Evolutionary conservation across 92 coral and sea anemone genomes (phyloP), one percentile per base, ranked within the genome.

Genomic region (Parazoanthus swiftii): DNA sequence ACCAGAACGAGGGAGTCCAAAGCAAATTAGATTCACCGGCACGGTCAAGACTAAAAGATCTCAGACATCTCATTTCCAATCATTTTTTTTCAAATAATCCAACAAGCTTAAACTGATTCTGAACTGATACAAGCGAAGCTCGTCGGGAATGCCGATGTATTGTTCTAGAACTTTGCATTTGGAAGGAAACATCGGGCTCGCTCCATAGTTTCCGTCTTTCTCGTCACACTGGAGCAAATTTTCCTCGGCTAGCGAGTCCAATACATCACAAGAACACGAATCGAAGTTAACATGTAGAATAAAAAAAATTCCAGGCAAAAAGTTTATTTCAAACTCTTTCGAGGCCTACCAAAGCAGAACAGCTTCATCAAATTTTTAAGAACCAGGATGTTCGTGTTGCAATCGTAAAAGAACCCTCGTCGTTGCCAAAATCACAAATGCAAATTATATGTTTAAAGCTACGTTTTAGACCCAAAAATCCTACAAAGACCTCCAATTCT

Each of bases 201-300:
- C 14, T 23, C 4, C 37, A 14, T 66, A 68, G 74, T 68, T 68
- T 68, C 74, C 74, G 74, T 68, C 74, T 68, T 43, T 68, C 86
- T 51, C n/a, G 77, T 37, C 86, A 43, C 86, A 43, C 63, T 26
- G 74, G 74, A 68, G 59, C 26, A 68, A 68, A 68, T 68, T 68
- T 68, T 68, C 74, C 35, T 68, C 74, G 74, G 74, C n/a, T 68
- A 23, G 74, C 8, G 74, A 11, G 74, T 68, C 74, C 74, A 68
- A 23, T 11, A 68, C 35, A 23, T 68, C 74, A 68, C 74, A 23
- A 68, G 74, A 23, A 68, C 74, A 68, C 74, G 74, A 68, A 21
- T 21, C 74, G 74, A 68, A 68, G 74, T 68, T 21, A 68, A 68
- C 9, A 23, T 68, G 35, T 23, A 68, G 74, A 35, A 68, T 68